Percentiles rank a stretch among this genome's conserved stretches.
phyloP scores from a whole-genome alignment of 53 echinoderm and acorn worm species.

The Patiria pectinifera region DNA sequence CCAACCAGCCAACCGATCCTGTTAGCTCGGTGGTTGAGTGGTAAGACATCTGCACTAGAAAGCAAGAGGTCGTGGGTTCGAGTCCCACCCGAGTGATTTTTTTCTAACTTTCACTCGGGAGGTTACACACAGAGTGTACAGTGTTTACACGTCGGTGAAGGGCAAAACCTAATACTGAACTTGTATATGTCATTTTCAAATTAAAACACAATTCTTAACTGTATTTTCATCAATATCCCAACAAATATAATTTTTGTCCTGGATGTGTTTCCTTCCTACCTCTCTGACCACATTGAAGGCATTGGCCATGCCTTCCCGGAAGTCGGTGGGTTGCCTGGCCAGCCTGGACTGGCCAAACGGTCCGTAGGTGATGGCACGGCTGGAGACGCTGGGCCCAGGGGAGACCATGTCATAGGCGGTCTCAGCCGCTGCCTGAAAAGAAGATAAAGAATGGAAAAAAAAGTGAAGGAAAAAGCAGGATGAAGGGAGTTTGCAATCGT shows the following conservation, averaged over 20 bases:
- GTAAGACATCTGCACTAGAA: too few species aligned
- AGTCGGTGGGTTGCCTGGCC: constrained; percentile 93
- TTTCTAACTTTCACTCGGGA: too few species aligned
- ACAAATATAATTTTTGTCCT: neutral
- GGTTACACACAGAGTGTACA: too few species aligned
- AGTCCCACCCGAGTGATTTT: too few species aligned
- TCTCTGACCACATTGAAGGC: constrained; percentile 96
- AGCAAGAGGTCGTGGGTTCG: too few species aligned
- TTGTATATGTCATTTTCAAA: neutral
- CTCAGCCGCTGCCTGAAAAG: constrained; percentile 88
- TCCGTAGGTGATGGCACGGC: constrained; percentile 82
- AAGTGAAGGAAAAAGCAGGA: too few species aligned
- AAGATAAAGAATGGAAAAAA: too few species aligned
- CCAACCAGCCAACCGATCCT: too few species aligned
- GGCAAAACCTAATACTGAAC: too few species aligned
- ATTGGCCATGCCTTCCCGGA: constrained; percentile 98
- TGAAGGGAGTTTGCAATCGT: neutral
- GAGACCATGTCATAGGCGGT: constrained; percentile 98
- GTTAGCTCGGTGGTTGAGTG: too few species aligned
- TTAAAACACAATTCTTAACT: too few species aligned
- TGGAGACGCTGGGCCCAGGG: constrained; percentile 92
- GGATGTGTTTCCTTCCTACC: constrained; percentile 58
- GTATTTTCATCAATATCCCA: neutral
- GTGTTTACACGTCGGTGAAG: too few species aligned
- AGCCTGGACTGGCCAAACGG: constrained; percentile 92